Evolutionary conservation across 2,113 vertebrate genomes (phyloP), one percentile per base, ranked within the genome.

Genomic region (Bothrops jararaca): DNA sequence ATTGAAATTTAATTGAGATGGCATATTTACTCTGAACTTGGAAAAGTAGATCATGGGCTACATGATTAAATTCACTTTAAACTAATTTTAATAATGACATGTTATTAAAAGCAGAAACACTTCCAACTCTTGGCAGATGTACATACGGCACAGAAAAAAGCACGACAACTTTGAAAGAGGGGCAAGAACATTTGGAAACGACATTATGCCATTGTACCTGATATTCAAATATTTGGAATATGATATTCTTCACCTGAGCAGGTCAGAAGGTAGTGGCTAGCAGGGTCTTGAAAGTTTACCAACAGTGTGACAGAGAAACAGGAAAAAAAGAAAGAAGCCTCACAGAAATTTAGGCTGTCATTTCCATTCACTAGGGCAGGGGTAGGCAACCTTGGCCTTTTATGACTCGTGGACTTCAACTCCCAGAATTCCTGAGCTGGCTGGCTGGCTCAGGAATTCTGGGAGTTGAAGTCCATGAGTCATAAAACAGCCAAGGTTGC

Each of bases 1-100:
- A 96, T 93, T 95, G 95, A 96, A 95, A 97, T 95, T 96, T 96
- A 96, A 97, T 97, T 97, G 95, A 95, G 95, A 96, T 93, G 86
- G 96, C 94, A 96, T 60, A 88, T 74, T 95, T 92, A 95, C 80
- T 95, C 90, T 96, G 96, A 97, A 97, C 95, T 95, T 96, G 95
- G 91, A 94, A 94, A 97, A 96, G 91, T 94, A 88, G 93, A 95
- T 95, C 58, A 93, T 8, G 50, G 64, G 95, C 90, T 96, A 91
- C 97, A 96, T 95, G 52, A 96, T 95, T 97, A 97, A 91, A 94
- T 97, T 95, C 93, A 91, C 90, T 96, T 96, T 94, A 95, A 96
- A 89, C 95, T 97, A 96, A 97, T 97, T 96, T 95, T 92, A 97
- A 97, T 94, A 94, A 95, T 90, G 94, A 95, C 97, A 97, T 74